Conservation (phyloP, 2,888 invertebrate species). For the Lacanobia oleracea region DNA sequence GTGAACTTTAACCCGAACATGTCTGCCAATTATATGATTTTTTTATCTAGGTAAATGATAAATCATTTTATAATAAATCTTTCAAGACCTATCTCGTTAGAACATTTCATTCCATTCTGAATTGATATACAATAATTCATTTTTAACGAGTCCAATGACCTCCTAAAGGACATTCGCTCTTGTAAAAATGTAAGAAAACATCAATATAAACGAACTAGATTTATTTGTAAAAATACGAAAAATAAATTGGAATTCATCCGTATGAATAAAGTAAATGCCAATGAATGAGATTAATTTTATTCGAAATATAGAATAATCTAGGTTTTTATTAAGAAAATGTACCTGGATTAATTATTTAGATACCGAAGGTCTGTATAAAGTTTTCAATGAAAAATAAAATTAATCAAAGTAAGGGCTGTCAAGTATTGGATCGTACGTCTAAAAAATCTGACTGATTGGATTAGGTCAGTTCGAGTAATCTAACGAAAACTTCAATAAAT, state of each 20-base stretch:
- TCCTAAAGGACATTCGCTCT: neutral
- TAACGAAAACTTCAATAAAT: neutral
- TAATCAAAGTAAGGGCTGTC: neutral
- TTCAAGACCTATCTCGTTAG: neutral
- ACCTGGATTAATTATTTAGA: neutral
- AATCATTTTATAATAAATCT: neutral
- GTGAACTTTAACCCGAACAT: neutral
- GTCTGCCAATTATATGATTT: neutral
- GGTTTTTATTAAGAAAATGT: neutral
- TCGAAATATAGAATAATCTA: neutral
- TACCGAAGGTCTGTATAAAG: neutral
- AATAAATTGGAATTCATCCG: slow-evolving; percentile 3
- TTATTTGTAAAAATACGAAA: slow-evolving; percentile 2
- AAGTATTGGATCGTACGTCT: neutral
- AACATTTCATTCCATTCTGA: neutral
- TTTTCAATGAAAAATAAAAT: neutral
- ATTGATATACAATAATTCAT: slow-evolving; percentile 7
- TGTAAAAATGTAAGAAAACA: neutral
- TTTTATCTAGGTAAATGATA: neutral
- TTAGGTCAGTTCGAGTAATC: neutral
- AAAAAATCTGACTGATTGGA: neutral
- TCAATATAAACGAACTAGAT: neutral
- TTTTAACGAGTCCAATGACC: slow-evolving; percentile 30
- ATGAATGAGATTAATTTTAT: slow-evolving; percentile 14
- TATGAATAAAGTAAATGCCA: neutral